Percentiles rank a stretch among this genome's conserved stretches.
Conservation (phyloP, 2,888 invertebrate species). For the Tinea semifulvella region DNA sequence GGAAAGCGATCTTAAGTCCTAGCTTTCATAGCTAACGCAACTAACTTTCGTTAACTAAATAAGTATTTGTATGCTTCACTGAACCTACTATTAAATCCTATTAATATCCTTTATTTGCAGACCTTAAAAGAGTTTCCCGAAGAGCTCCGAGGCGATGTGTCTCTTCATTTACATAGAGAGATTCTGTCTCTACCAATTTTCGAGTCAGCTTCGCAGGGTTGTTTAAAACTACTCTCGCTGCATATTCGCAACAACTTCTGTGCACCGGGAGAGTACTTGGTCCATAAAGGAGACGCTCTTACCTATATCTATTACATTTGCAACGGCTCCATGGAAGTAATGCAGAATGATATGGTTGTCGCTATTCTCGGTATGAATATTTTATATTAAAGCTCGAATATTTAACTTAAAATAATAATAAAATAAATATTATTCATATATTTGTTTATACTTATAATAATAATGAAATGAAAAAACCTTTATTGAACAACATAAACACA, state of each 20-base stretch:
- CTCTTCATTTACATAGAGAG: conserved; percentile 94
- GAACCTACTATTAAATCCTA: no score
- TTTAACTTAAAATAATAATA: neutral
- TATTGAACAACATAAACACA: no score
- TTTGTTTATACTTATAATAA: no score
- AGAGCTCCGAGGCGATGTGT: conserved; percentile 93
- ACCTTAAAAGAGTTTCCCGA: conserved; percentile 96
- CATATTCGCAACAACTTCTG: conserved; percentile 96
- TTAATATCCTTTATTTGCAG: conserved; percentile 58
- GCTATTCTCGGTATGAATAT: conserved; percentile 86
- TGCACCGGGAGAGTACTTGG: conserved; percentile 93
- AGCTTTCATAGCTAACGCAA: no score
- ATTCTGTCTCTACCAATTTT: conserved; percentile 94
- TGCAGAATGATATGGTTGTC: conserved; percentile 96
- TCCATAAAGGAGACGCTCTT: conserved; percentile 94
- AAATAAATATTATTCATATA: neutral
- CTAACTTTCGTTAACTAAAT: no score
- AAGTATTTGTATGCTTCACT: no score
- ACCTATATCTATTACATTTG: conserved; percentile 95
- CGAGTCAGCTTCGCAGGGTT: conserved; percentile 93
- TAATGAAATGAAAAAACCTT: no score
- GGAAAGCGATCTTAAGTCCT: no score
- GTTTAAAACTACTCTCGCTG: conserved; percentile 88
- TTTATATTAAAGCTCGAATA: neutral
- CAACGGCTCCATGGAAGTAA: conserved; percentile 97